Conservation (phyloP, 1,140 invertebrate genomes). For the Neodiprion lecontei region DNA sequence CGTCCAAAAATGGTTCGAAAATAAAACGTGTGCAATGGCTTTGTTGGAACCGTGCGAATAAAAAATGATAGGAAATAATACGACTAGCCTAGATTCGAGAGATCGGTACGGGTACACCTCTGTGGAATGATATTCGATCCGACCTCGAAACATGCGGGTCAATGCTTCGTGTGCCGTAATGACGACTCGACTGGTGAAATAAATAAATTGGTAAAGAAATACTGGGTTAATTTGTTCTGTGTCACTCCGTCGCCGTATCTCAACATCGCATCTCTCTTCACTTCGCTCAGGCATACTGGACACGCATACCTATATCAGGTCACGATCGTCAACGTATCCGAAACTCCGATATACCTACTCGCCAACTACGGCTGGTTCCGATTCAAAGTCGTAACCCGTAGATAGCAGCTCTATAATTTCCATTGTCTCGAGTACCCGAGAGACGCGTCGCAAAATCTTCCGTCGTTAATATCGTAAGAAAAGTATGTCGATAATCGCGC, state of each 20-base stretch:
- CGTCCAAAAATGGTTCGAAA: background rate
- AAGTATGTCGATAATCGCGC: too few species aligned
- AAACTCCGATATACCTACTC: too few species aligned
- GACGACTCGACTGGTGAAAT: background rate
- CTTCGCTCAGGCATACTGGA: background rate
- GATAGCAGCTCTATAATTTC: too few species aligned
- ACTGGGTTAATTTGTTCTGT: slow-evolving; percentile 5
- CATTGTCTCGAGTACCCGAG: too few species aligned
- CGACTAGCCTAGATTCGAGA: slow-evolving; percentile 5
- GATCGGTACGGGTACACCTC: background rate
- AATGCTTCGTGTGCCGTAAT: background rate
- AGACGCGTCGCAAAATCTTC: too few species aligned
- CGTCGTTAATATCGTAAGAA: too few species aligned
- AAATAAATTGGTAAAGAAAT: slow-evolving; percentile 6
- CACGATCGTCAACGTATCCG: background rate
- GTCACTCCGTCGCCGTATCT: slow-evolving; percentile 4
- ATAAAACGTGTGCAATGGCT: background rate
- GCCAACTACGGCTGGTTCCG: too few species aligned
- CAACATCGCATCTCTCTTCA: background rate
- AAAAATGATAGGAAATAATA: background rate
- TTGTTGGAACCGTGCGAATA: background rate
- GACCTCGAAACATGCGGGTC: slow-evolving; percentile 3
- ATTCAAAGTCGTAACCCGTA: too few species aligned
- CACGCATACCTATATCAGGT: background rate
- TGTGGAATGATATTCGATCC: background rate